These are phyloP conservation scores for Cettia cetti DNA, from an alignment of 2,113 vertebrate genomes.

Conservation along the genomic window DNA sequence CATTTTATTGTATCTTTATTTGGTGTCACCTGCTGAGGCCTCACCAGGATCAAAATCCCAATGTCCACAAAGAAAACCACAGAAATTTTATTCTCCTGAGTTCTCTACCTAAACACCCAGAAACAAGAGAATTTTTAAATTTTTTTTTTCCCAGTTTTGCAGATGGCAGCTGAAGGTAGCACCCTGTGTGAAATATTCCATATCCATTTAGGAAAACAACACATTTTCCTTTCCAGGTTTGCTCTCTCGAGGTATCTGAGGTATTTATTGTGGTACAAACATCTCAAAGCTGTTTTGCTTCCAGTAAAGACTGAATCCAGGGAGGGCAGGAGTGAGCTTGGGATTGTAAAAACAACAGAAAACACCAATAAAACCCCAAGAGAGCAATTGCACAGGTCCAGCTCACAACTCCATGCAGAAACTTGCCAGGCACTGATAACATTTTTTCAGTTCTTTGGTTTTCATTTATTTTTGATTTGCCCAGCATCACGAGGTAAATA, in stretches of 20 bases:
- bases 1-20: background rate
- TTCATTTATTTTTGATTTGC: background rate
- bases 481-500: background rate
- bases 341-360: background rate
- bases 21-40: background rate
- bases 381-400: background rate
- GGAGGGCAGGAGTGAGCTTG: background rate
- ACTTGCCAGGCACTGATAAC: background rate
- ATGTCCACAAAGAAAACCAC: background rate
- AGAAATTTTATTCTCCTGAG: background rate
- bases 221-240: background rate
- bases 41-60: background rate
- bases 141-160: too few species aligned
- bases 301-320: background rate
- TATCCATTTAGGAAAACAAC: background rate
- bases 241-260: background rate
- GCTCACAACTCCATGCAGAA: background rate
- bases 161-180: background rate
- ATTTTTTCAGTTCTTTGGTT: background rate
- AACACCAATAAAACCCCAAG: background rate
- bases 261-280: background rate
- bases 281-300: background rate
- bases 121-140: too few species aligned
- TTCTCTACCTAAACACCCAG: background rate
- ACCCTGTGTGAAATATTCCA: background rate